phyloP scores from a whole-genome alignment of 2,113 vertebrate genomes.

The Callocephalon fimbriatum region DNA sequence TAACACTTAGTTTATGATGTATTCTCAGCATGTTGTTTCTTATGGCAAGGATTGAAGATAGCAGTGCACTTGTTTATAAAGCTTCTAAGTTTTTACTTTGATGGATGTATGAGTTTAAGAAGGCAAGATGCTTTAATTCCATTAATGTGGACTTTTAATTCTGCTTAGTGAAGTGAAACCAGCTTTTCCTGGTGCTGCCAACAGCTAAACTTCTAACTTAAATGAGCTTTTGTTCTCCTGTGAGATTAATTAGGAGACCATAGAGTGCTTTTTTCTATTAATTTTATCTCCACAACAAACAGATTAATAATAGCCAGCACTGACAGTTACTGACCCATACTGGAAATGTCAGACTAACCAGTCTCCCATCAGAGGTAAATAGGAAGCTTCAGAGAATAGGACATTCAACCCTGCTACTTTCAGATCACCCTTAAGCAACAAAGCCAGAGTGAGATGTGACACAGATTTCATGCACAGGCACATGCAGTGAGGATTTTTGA shows the following conservation, averaged over 20 bases:
- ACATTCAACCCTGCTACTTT: not conserved
- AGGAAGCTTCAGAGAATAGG: not conserved
- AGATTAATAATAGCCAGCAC: conserved; percentile 18
- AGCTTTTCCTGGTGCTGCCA: conserved; percentile 14
- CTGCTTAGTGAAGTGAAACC: conserved; percentile 48
- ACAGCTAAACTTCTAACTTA: conserved; percentile 46
- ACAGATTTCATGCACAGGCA: not conserved
- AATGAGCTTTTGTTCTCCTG: conserved; percentile 55
- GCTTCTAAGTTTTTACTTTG: conserved; percentile 40
- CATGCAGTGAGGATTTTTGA: not conserved
- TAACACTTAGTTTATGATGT: not conserved
- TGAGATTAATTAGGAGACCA: conserved; percentile 62
- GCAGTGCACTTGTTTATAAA: conserved; percentile 2
- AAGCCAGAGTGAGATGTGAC: not conserved
- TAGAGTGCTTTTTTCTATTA: conserved; percentile 8
- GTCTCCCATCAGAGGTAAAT: not conserved
- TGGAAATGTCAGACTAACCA: conserved; percentile 12
- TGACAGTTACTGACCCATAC: not conserved
- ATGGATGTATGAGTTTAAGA: conserved; percentile 11
- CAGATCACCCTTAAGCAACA: conserved; percentile 7
- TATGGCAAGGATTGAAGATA: not conserved
- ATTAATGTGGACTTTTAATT: conserved; percentile 57
- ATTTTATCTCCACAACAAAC: conserved; percentile 31
- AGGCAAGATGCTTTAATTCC: conserved; percentile 28
- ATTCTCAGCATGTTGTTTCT: conserved; percentile 1